Conservation (phyloP, 2,113 vertebrate species). For the Crotalus horridus region DNA sequence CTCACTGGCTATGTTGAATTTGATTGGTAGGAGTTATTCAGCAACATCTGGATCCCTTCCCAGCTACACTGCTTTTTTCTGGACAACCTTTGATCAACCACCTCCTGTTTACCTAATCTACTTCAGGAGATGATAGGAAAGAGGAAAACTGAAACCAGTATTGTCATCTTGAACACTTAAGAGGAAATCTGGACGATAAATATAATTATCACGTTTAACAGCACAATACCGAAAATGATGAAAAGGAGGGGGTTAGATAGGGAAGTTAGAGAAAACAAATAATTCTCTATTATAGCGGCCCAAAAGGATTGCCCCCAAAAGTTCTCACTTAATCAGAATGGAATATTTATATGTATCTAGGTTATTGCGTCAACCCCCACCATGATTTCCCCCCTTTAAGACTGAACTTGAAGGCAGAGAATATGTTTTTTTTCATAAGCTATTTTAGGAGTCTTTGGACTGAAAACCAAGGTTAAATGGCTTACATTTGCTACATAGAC, state of each 20-base stretch:
- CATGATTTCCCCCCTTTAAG: not conserved
- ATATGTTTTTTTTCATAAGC: not conserved
- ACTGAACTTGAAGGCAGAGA: not conserved
- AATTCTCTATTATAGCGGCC: not conserved
- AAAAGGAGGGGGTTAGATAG: not conserved
- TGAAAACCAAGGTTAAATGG: not conserved
- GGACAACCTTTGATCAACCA: not conserved
- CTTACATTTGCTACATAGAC: not conserved
- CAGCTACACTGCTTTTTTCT: not conserved
- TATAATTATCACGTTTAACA: not conserved
- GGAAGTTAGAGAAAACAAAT: not conserved
- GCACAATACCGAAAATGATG: not conserved
- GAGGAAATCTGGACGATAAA: not conserved
- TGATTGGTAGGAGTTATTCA: not conserved
- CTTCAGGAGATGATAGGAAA: not conserved
- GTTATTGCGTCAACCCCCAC: not conserved
- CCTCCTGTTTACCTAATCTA: not conserved
- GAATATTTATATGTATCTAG: not conserved
- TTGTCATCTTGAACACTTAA: not conserved
- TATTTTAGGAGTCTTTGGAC: not conserved
- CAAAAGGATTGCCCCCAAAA: not conserved
- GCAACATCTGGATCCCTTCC: not conserved
- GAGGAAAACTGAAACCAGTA: not conserved
- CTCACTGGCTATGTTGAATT: not conserved
- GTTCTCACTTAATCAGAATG: not conserved